phyloP scores from a whole-genome alignment of 2,888 invertebrate genomes.

The Agonopterix heracliana region DNA sequence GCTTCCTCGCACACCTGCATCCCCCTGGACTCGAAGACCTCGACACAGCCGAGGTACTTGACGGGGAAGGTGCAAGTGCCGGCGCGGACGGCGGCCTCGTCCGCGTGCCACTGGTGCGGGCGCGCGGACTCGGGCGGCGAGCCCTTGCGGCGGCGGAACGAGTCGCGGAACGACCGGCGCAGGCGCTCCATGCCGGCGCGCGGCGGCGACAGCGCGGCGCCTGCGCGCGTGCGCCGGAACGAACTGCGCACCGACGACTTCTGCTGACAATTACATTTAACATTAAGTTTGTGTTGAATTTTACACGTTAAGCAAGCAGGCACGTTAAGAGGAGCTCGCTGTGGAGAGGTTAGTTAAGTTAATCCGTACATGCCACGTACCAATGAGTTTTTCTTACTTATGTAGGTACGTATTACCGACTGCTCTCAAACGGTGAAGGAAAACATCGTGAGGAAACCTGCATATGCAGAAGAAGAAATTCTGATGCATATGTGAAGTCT shows the following conservation, averaged over 20 bases:
- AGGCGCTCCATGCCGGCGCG: conserved; percentile 88
- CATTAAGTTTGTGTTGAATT: no score
- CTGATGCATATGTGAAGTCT: no score
- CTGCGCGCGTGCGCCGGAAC: conserved; percentile 62
- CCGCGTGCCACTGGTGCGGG: conserved; percentile 98
- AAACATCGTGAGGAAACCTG: no score
- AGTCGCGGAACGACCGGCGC: conserved; percentile 92
- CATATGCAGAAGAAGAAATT: no score
- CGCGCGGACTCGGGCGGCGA: conserved; percentile 93
- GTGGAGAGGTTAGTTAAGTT: no score
- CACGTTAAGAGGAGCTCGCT: no score
- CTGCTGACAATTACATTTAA: conserved; percentile 31
- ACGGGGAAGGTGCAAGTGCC: conserved; percentile 98
- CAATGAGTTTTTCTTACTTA: no score
- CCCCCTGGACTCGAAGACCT: conserved; percentile 99
- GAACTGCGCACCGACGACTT: conserved; percentile 70
- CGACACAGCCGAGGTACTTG: conserved; percentile 99
- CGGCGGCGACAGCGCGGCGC: conserved; percentile 64
- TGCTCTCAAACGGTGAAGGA: no score
- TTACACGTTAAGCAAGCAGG: no score
- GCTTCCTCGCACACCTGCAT: conserved; percentile 99
- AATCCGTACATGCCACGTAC: no score
- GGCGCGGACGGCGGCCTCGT: conserved; percentile 96
- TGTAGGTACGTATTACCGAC: no score
- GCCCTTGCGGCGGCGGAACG: conserved; percentile 94